Evolutionary conservation across 2,797 vertebrate genomes (phyloP), one percentile per base, ranked within the genome.

Genomic region (Lutjanus campechanus): DNA sequence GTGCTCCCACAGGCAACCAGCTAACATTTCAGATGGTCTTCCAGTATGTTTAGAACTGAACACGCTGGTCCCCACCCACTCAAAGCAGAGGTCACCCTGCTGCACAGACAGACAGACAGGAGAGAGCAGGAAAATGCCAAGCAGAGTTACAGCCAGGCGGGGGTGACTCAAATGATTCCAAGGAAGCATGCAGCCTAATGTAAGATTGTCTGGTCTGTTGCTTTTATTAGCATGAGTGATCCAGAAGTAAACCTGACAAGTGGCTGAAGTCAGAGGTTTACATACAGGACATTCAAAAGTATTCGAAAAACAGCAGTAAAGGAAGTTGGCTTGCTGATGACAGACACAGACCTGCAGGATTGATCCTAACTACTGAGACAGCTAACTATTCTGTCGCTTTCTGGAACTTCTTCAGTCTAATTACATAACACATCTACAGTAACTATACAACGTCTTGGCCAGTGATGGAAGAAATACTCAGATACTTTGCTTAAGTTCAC

Each of bases 1-100:
- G 72, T 43, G 82, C 89, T 86, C 72, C 78, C 76, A 55, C 54
- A 81, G 82, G 80, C 77, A 68, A 54, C 78, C 25, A 66, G 81
- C 82, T 88, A 88, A 85, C 65, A 83, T 92, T 90, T 90, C 86
- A 93, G 87, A 91, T 85, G 87, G 74, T 89, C 85, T 73, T 80
- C 81, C 75, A 74, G 88, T 80, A 88, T 91, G 92, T 89, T 88
- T 84, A 78, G 90, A 89, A 90, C 71, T 65, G 82, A 74, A 90
- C 84, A 85, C 69, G 73, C 77, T 22, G 77, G 58, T 60, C 88
- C 78, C 77, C 73, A 85, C 82, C 88, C 86, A 82, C 86, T 87
- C 77, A 11, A 82, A 65, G 87, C 90, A 88, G 90, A 92, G 93
- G 91, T 92, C 90, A 93, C 85, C 75, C 72, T 76, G 81, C 73